These are phyloP conservation scores for Drosophila nikananu DNA, from an alignment of 1,140 invertebrate genomes.

Conservation along the genomic window DNA sequence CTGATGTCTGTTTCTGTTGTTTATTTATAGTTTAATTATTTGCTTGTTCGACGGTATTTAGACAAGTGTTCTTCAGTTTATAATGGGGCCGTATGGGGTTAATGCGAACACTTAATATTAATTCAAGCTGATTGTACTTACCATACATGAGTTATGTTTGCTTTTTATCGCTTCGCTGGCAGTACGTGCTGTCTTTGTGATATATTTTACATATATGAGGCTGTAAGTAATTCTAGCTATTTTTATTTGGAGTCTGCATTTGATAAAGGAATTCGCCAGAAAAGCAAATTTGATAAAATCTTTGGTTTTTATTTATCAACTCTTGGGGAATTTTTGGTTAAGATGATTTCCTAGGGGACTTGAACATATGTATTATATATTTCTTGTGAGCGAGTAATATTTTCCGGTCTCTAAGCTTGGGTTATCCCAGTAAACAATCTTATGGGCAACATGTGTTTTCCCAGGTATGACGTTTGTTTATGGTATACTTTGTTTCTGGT, in stretches of 20 bases:
- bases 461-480: conserved; percentile 2
- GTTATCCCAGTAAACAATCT: not conserved
- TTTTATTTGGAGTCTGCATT: conserved; percentile 20
- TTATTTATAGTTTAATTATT: conserved; percentile 56
- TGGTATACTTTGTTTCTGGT: conserved; percentile 3
- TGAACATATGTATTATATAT: not conserved
- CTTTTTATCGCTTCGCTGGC: conserved; percentile 4
- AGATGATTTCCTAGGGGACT: not conserved
- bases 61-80: conserved; percentile 40
- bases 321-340: no score
- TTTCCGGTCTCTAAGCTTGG: not conserved
- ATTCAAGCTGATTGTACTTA: conserved; percentile 22
- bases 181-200: conserved; percentile 25
- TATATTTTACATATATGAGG: not conserved
- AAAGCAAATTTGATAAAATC: not conserved
- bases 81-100: conserved; percentile 37
- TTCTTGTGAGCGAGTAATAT: not conserved
- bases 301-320: not conserved
- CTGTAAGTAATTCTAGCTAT: conserved; percentile 2
- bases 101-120: conserved; percentile 35
- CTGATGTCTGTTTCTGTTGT: conserved; percentile 47
- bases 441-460: conserved; percentile 5
- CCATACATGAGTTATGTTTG: conserved; percentile 3
- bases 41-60: conserved; percentile 41
- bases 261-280: conserved; percentile 5